Percentiles rank a stretch among this genome's conserved stretches.
These are phyloP conservation scores for Caradrina kadenii DNA, from an alignment of 2,888 invertebrate genomes.

Conservation along the genomic window DNA sequence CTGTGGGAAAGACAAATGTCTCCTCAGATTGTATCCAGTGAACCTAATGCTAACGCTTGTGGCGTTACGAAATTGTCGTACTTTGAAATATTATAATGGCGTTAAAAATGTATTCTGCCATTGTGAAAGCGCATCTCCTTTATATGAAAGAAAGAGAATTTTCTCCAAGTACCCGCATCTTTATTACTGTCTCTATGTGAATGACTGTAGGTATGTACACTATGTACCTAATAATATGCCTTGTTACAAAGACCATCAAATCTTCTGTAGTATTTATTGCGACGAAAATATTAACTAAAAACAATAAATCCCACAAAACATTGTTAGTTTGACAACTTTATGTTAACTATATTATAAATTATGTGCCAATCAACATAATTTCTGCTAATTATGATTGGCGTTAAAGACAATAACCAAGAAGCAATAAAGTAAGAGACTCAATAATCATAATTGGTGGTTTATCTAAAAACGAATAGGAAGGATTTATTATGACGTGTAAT, in stretches of 20 bases:
- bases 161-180: background rate
- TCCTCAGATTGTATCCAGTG: constrained; percentile 55
- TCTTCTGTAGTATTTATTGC: background rate
- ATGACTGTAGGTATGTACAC: too few species aligned
- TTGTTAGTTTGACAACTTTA: constrained; percentile 8
- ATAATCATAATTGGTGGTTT: background rate
- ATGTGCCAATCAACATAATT: constrained; percentile 38
- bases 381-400: constrained; percentile 35
- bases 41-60: constrained; percentile 52
- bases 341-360: background rate
- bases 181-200: background rate
- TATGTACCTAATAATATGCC: too few species aligned
- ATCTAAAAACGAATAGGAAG: too few species aligned
- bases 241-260: background rate
- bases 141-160: constrained; percentile 10
- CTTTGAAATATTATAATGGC: constrained; percentile 60
- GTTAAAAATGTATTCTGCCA: constrained; percentile 47
- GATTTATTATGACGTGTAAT: too few species aligned
- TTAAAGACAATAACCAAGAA: constrained; percentile 36
- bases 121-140: constrained; percentile 36
- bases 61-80: constrained; percentile 50
- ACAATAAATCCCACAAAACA: constrained; percentile 2
- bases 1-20: constrained; percentile 63
- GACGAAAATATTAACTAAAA: background rate
- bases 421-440: constrained; percentile 5